Percentiles rank a stretch among this genome's conserved stretches.
These are phyloP conservation scores for Heteromurus nitidus DNA, from an alignment of 2,888 invertebrate genomes.

Conservation along the genomic window DNA sequence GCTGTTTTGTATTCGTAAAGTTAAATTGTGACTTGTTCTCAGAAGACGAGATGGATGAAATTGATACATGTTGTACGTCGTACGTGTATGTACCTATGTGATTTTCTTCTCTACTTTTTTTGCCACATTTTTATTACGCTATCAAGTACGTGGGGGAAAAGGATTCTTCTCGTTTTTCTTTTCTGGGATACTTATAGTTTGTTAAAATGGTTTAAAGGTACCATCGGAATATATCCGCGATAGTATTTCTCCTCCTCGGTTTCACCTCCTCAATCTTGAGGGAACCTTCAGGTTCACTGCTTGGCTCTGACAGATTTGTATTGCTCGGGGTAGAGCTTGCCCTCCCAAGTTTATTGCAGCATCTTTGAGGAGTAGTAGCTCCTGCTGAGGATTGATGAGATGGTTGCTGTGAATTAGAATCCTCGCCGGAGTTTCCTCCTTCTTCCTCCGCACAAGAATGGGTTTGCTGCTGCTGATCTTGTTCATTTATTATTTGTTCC, in stretches of 20 bases:
- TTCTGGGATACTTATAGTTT: neutral
- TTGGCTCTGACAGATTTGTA: conserved; percentile 70
- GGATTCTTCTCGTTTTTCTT: no score
- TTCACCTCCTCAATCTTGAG: conserved; percentile 70
- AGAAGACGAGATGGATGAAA: no score
- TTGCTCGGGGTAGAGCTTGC: conserved; percentile 68
- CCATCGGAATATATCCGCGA: conserved; percentile 74
- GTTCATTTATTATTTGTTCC: conserved; percentile 20
- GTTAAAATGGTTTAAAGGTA: conserved; percentile 31
- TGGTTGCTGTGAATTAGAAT: conserved; percentile 15
- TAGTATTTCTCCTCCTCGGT: conserved; percentile 72
- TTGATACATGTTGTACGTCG: conserved; percentile 22
- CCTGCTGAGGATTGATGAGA: conserved; percentile 30
- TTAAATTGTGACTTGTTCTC: conserved; percentile 24
- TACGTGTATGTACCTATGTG: neutral
- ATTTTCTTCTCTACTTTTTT: conserved; percentile 14
- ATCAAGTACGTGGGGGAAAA: no score
- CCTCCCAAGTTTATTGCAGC: conserved; percentile 63
- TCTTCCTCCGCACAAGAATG: conserved; percentile 23
- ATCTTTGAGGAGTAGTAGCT: conserved; percentile 36
- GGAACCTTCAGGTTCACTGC: conserved; percentile 60
- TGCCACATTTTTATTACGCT: conserved; percentile 43
- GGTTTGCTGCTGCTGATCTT: conserved; percentile 15
- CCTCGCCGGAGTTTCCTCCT: conserved; percentile 18
- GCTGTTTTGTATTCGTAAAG: neutral